Conservation (phyloP, 53 echinoderm and acorn worm genomes). For the Antedon mediterranea region DNA sequence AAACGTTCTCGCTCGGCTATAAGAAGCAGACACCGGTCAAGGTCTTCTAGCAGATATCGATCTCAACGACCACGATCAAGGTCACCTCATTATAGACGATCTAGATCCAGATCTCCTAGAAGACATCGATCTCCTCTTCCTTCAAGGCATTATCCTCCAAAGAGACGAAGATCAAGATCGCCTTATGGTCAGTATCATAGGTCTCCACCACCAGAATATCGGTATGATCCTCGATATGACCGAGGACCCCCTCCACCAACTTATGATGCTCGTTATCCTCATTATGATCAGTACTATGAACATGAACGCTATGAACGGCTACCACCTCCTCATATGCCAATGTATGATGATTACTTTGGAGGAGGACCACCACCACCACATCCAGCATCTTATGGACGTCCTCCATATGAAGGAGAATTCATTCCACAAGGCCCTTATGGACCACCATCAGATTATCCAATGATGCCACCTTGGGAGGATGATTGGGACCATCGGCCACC, state of each 20-base stretch:
- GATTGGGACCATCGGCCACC: conserved; percentile 15
- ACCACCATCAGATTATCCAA: conserved; percentile 9
- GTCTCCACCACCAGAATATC: neutral
- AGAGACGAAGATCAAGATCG: conserved; percentile 15
- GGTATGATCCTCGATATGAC: conserved; percentile 13
- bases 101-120: conserved; percentile 30
- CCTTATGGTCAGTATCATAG: conserved; percentile 19
- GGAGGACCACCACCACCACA: conserved; percentile 10
- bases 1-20: neutral
- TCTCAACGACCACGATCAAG: conserved; percentile 10
- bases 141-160: conserved; percentile 31
- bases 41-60: conserved; percentile 6
- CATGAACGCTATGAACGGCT: conserved; percentile 9
- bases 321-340: conserved; percentile 8
- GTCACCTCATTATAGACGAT: conserved; percentile 7
- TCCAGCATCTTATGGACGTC: conserved; percentile 6
- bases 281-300: conserved; percentile 31
- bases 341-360: conserved; percentile 14
- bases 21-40: neutral
- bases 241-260: neutral
- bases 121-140: conserved; percentile 48
- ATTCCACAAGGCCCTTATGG: conserved; percentile 1
- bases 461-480: conserved; percentile 3
- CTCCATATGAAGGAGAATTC: neutral
- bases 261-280: conserved; percentile 10